Evolutionary conservation across 2,113 vertebrate species (phyloP).

Genomic region (Cyprinus carpio): DNA sequence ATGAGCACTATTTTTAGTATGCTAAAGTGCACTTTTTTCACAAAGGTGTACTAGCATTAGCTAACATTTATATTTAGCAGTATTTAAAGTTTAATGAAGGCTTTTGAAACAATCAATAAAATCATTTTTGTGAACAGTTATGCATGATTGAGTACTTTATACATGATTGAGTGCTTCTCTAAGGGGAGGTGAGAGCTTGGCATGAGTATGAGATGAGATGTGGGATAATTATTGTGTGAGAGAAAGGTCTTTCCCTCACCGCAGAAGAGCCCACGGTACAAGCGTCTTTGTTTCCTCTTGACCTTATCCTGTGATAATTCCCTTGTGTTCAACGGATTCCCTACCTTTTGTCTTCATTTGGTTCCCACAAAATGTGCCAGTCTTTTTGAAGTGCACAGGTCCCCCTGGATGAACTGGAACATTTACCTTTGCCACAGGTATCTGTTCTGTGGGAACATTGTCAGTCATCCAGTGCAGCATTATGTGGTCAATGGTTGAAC

Average conservation of each 20-base stretch:
- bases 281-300: conserved; percentile 20
- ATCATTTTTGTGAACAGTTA: not conserved
- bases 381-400: not conserved
- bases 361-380: conserved; percentile 41
- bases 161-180: not conserved
- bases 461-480: not conserved
- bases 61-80: not conserved
- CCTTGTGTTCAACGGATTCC: conserved; percentile 47
- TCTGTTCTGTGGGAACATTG: not conserved
- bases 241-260: conserved; percentile 11
- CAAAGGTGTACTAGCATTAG: not conserved
- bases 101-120: not conserved
- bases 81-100: not conserved
- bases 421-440: conserved; percentile 10
- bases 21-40: not conserved
- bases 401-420: not conserved
- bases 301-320: conserved; percentile 29
- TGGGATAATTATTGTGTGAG: conserved; percentile 26
- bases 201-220: conserved; percentile 13
- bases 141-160: not conserved
- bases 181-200: conserved; percentile 6
- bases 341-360: not conserved
- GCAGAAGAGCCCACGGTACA: not conserved
- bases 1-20: too few species aligned
- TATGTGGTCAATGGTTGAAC: not conserved